Evolutionary conservation across 2,797 vertebrate genomes (phyloP), one percentile per base, ranked within the genome.

Genomic region (Aldrovandia affinis): DNA sequence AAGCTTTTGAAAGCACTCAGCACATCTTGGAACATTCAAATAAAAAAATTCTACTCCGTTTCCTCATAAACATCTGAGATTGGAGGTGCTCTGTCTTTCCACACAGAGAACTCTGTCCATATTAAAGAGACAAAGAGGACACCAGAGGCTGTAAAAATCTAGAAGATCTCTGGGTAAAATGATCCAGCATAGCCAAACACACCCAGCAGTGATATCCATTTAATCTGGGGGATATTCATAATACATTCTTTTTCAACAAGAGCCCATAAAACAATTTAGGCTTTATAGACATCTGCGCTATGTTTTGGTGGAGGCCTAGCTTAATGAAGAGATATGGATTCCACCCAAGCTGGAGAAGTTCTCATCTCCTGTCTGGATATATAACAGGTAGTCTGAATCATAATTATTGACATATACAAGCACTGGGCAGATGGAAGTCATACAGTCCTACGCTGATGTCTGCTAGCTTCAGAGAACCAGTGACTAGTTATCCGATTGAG

Each of bases 41-140:
- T 75, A 75, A 59, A 85, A 87, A 84, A 83, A 80, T 81, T 44
- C 84, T 50, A 80, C 70, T 82, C 82, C 61, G 73, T 57, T 83
- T 65, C 25, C 81, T 84, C 14, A 36, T 81, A 85, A 87, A 85
- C 78, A 39, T 54, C 2, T 36, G 5, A 18, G 30, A 61, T 81
- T 9, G 33, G 7, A 79, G 80, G 54, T 81, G 81, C 61, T 55
- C 25, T 70, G 33, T 82, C 78, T 82, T 81, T 73, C 75, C 54
- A n/a, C 59, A 65, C 75, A 70, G 28, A 63, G 7, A 7, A 14
- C 30, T 36, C 22, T 50, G 78, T 80, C 84, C 84, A 84, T 85
- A 81, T 63, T 57, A 63, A n/a, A 47, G 73, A 86, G 84, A 81
- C 61, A 28, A 73, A 44, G 33, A n/a, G 36, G 28, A 63, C 82